Percentiles rank a stretch among this genome's conserved stretches.
phyloP scores from a whole-genome alignment of 2,113 vertebrate species.

The Onychostoma macrolepis region DNA sequence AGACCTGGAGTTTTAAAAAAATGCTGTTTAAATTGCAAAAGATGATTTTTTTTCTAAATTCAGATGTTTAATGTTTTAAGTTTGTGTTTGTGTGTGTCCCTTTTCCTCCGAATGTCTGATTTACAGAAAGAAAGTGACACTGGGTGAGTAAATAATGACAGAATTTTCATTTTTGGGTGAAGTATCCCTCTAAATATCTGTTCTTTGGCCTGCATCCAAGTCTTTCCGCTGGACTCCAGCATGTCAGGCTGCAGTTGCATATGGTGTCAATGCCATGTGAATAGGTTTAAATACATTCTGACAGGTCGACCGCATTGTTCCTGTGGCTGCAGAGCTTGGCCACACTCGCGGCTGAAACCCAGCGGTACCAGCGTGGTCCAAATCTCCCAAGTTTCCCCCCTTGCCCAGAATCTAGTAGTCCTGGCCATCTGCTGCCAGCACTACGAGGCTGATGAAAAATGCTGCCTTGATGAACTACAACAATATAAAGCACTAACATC shows the following conservation, averaged over 20 bases:
- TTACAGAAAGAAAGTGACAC: not conserved
- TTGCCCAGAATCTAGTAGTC: slow-evolving; percentile 22
- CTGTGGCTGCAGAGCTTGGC: slow-evolving; percentile 20
- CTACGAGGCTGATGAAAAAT: slow-evolving; percentile 47
- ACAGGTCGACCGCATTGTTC: slow-evolving; percentile 53
- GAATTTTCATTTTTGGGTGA: not conserved
- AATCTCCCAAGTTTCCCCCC: not conserved
- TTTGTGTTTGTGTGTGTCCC: not conserved
- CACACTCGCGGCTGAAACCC: slow-evolving; percentile 1
- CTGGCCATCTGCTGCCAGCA: slow-evolving; percentile 51
- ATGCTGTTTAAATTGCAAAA: too few relatives aligned
- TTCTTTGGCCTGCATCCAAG: slow-evolving; percentile 27
- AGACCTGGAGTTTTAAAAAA: not conserved
- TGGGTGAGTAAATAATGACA: not conserved
- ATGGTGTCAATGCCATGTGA: slow-evolving; percentile 50
- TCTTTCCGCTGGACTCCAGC: slow-evolving; percentile 3
- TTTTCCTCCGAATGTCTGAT: not conserved
- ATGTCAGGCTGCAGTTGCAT: slow-evolving; percentile 44
- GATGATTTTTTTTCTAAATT: too few relatives aligned
- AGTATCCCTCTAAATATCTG: not conserved
- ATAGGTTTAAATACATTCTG: slow-evolving; percentile 55
- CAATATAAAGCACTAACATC: slow-evolving; percentile 32
- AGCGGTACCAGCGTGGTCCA: not conserved
- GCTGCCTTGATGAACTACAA: slow-evolving; percentile 35
- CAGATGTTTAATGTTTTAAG: too few relatives aligned